phyloP scores from a whole-genome alignment of 2,888 invertebrate genomes.

The Tipula unca region DNA sequence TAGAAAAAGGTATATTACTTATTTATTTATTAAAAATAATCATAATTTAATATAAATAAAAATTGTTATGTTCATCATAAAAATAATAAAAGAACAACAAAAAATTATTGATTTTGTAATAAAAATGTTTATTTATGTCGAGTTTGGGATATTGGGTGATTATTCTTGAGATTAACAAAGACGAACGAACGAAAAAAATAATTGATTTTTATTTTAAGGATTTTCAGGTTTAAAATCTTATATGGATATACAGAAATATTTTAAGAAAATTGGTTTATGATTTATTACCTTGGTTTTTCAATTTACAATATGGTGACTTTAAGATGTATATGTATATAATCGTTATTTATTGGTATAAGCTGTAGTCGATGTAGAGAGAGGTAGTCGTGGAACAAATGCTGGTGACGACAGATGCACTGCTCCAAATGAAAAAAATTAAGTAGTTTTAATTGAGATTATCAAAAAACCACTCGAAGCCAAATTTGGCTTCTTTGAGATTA shows the following conservation, averaged over 20 bases:
- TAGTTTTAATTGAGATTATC: no score
- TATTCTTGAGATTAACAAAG: not conserved
- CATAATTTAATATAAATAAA: not conserved
- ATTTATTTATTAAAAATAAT: not conserved
- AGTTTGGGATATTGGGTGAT: not conserved
- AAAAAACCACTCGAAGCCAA: no score
- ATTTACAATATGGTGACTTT: not conserved
- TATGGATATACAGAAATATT: not conserved
- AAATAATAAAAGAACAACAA: not conserved
- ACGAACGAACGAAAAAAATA: not conserved
- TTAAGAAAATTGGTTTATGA: not conserved
- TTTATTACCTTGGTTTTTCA: not conserved
- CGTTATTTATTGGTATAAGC: not conserved
- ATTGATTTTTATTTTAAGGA: not conserved
- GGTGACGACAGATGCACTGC: not conserved
- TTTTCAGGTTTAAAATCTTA: not conserved
- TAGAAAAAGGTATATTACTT: not conserved
- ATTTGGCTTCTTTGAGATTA: no score
- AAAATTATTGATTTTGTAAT: not conserved
- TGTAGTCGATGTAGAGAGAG: not conserved
- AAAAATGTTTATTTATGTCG: not conserved
- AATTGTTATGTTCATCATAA: not conserved
- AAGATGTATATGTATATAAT: not conserved
- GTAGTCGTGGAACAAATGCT: not conserved
- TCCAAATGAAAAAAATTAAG: no score